Percentiles rank a stretch among this genome's conserved stretches.
phyloP scores from a whole-genome alignment of 2,797 vertebrate genomes.

The Nyctibius grandis region DNA sequence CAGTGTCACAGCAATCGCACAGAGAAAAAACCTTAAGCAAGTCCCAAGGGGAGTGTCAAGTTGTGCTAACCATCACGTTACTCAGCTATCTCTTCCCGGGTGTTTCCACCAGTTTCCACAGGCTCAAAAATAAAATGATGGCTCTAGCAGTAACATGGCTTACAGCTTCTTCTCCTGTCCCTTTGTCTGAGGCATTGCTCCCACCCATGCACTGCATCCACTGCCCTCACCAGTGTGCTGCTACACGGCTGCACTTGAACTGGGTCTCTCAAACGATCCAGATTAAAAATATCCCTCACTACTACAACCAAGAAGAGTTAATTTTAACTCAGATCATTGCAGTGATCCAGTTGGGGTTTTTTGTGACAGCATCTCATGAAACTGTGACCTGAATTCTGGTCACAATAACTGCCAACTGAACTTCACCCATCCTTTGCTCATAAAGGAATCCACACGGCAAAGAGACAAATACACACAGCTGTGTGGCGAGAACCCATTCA shows the following conservation, averaged over 20 bases:
- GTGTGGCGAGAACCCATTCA: not conserved
- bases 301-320: not conserved
- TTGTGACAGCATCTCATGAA: not conserved
- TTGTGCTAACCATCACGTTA: not conserved
- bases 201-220: accelerated
- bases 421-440: not conserved
- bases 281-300: not conserved
- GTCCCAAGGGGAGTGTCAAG: not conserved
- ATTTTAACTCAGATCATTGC: not conserved
- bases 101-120: not conserved
- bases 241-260: not conserved
- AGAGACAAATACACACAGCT: not conserved
- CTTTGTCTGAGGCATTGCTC: not conserved
- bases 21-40: not conserved
- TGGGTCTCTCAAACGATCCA: not conserved
- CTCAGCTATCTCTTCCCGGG: not conserved
- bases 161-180: not conserved
- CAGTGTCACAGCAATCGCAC: not conserved
- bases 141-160: not conserved
- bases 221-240: not conserved
- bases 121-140: not conserved
- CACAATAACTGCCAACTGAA: not conserved
- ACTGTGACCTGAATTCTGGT: not conserved
- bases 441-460: not conserved
- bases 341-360: not conserved